Percentiles rank a stretch among this genome's conserved stretches.
phyloP scores from a whole-genome alignment of 2,888 invertebrate genomes.

The Colostygia pectinataria region DNA sequence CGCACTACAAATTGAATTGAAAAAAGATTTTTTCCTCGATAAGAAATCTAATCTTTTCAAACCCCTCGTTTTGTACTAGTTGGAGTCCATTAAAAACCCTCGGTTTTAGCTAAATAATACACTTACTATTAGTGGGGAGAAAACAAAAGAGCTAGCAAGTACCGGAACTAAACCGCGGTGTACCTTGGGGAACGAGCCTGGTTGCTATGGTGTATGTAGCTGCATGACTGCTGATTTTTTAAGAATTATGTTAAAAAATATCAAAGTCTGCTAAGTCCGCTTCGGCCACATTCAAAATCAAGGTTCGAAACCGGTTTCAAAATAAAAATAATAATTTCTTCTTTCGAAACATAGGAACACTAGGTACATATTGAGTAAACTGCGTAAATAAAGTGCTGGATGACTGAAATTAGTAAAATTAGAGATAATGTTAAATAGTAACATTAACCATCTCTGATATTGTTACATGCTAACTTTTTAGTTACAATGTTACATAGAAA shows the following conservation, averaged over 20 bases:
- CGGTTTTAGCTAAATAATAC: constrained; percentile 79
- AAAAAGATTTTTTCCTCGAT: constrained; percentile 64
- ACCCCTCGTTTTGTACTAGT: constrained; percentile 64
- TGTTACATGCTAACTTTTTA: too few species aligned
- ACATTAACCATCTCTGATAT: too few species aligned
- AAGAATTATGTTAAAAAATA: not conserved
- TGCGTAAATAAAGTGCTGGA: too few species aligned
- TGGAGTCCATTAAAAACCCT: constrained; percentile 70
- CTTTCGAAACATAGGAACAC: too few species aligned
- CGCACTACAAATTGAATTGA: constrained; percentile 42
- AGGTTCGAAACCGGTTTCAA: too few species aligned
- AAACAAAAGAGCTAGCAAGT: constrained; percentile 68
- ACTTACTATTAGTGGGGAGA: constrained; percentile 66
- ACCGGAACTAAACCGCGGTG: constrained; percentile 77
- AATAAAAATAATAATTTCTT: too few species aligned
- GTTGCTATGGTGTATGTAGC: constrained; percentile 23
- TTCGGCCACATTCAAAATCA: too few species aligned
- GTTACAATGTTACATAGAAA: too few species aligned
- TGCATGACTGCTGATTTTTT: constrained; percentile 6
- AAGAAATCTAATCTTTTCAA: constrained; percentile 77
- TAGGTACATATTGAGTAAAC: too few species aligned
- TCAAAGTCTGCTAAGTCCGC: not conserved
- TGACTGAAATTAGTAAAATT: too few species aligned
- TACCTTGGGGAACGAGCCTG: constrained; percentile 66
- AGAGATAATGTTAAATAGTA: too few species aligned